phyloP scores from a whole-genome alignment of 2,797 vertebrate genomes.

The Epinephelus coioides region DNA sequence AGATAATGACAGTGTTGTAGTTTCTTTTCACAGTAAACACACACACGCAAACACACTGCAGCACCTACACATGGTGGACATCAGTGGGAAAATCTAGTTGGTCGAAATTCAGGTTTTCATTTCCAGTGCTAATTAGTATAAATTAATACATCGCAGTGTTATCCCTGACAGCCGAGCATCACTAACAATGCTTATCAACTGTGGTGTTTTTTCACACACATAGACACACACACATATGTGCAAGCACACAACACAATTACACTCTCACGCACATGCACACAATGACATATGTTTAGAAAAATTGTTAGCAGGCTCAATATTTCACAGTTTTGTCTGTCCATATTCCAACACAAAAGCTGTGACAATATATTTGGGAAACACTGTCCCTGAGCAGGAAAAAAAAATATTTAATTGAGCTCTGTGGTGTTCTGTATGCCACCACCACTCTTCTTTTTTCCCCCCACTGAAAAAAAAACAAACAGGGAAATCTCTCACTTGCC shows the following conservation, averaged over 20 bases:
- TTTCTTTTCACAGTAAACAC: not conserved
- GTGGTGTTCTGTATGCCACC: constrained; percentile 14
- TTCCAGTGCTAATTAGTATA: constrained; percentile 51
- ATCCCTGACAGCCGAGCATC: constrained; percentile 45
- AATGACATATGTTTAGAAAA: constrained; percentile 71
- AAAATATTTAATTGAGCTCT: constrained; percentile 33
- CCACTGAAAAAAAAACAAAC: constrained; percentile 62
- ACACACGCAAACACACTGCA: not conserved
- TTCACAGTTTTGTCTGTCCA: constrained; percentile 74
- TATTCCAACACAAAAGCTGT: constrained; percentile 76
- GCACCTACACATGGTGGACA: constrained; percentile 1
- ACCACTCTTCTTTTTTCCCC: constrained; percentile 17
- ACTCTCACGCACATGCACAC: constrained; percentile 46
- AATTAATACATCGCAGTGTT: constrained; percentile 49
- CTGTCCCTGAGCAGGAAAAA: constrained; percentile 44
- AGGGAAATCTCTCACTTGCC: constrained; percentile 54
- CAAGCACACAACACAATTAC: constrained; percentile 45
- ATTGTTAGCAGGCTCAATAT: constrained; percentile 53
- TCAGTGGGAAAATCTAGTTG: constrained; percentile 4
- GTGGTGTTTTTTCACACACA: constrained; percentile 43
- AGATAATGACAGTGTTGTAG: not conserved
- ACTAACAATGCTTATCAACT: constrained; percentile 31
- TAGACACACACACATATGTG: constrained; percentile 30
- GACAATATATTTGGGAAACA: constrained; percentile 64
- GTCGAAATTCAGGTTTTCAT: constrained; percentile 48